Percentiles rank a stretch among this genome's conserved stretches.
Evolutionary conservation across 2,888 invertebrate species (phyloP).

Genomic region (Aleiodes testaceus): DNA sequence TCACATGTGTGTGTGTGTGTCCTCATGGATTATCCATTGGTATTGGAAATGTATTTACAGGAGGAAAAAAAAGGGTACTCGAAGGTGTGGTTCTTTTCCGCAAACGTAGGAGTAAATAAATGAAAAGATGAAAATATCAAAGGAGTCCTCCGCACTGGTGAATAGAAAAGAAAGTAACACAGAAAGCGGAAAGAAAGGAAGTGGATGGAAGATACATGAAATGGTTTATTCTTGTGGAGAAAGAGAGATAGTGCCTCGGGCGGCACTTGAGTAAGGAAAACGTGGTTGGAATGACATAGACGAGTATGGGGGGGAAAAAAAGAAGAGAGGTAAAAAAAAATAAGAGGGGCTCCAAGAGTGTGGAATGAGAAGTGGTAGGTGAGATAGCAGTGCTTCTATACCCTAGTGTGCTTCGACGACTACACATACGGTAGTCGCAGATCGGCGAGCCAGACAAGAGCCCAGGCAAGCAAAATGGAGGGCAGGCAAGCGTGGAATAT

Average conservation of each 20-base stretch:
- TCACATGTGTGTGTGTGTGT: not conserved
- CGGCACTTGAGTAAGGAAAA: conserved; percentile 38
- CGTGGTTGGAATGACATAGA: conserved; percentile 33
- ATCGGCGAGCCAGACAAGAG: conserved; percentile 71
- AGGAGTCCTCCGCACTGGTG: not conserved
- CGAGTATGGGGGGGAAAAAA: too few relatives aligned
- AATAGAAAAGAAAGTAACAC: conserved; percentile 21
- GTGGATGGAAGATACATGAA: conserved; percentile 43
- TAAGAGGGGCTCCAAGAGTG: conserved; percentile 39
- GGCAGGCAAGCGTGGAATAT: conserved; percentile 72
- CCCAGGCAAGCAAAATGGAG: conserved; percentile 71
- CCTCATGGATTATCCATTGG: not conserved
- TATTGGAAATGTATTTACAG: conserved; percentile 3
- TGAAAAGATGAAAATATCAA: conserved; percentile 1
- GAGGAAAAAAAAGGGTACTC: not conserved
- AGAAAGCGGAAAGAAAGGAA: conserved; percentile 36
- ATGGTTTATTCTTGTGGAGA: conserved; percentile 42
- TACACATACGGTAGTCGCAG: conserved; percentile 72
- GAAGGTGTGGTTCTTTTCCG: conserved; percentile 12
- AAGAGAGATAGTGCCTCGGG: conserved; percentile 22
- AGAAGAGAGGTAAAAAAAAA: conserved; percentile 40
- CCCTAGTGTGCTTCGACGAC: conserved; percentile 45
- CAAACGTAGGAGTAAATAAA: not conserved
- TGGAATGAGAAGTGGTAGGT: conserved; percentile 54
- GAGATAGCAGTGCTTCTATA: conserved; percentile 57